Evolutionary conservation across 2,797 vertebrate species (phyloP).

Genomic region (Peromyscus eremicus): DNA sequence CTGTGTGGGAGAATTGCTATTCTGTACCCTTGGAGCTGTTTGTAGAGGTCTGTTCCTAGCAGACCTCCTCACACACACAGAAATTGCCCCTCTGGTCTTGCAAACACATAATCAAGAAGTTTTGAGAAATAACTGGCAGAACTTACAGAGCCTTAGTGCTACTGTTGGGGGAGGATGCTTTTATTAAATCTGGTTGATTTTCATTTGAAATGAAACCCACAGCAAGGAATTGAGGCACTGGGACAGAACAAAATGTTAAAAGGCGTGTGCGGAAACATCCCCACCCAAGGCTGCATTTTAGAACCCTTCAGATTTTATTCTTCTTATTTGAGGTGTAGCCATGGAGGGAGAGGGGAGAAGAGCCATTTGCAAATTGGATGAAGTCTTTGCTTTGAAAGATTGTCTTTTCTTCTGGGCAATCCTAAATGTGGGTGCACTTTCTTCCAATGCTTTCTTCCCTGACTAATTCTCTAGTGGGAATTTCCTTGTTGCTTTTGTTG

Average conservation of each 20-base stretch:
- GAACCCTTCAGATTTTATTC: neutral
- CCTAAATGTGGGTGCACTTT: neutral
- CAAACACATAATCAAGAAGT: neutral
- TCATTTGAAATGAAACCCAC: constrained; percentile 24
- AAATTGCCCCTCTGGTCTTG: neutral
- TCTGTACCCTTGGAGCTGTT: neutral
- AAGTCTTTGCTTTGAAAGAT: neutral
- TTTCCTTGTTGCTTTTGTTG: constrained; percentile 20
- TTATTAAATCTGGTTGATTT: constrained; percentile 32
- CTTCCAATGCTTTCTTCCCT: neutral
- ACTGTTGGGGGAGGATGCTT: neutral
- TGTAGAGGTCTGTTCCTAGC: neutral
- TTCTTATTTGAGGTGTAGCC: neutral
- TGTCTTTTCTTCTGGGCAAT: constrained; percentile 6
- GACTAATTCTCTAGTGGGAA: neutral
- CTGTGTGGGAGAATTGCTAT: neutral
- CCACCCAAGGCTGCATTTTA: neutral
- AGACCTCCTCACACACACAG: neutral
- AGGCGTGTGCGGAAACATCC: neutral
- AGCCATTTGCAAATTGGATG: neutral
- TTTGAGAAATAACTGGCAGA: neutral
- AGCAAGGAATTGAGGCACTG: neutral
- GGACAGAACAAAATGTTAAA: constrained; percentile 24
- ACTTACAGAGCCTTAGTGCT: neutral
- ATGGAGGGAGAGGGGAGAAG: neutral